Evolutionary conservation across 2,888 invertebrate species (phyloP), one percentile per base, ranked within the genome.

Genomic region (Noctua pronuba): DNA sequence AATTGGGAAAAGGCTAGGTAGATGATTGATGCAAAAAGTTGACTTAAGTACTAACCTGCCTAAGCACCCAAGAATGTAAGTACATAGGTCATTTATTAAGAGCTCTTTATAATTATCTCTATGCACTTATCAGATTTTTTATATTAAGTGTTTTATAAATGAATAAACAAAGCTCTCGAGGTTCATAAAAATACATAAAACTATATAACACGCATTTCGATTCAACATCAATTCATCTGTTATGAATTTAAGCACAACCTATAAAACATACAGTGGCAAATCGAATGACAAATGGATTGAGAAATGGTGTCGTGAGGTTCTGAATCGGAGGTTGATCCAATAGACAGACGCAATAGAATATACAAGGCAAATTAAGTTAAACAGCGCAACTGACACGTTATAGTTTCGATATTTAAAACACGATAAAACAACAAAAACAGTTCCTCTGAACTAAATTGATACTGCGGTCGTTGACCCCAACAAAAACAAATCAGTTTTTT

Each of bases 271-370:
- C 73, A 73, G 64, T 64, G 52, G 24, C 62, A 73, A 44, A 78
- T 64, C 44, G 62, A 73, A 81, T 52, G 35, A 64, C 21, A 73
- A 80, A 64, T 81, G 28, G 18, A 41, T 62, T 35, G 11, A 28
- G n/a, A 70, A 77, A 49, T 60, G 16, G 60, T 77, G 10, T 44
- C 35, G 18, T 60, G 49, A 73, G 38, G 60, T 80, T 18, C 16
- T 0, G 8, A 77, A 41, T 69, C 38, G 7, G 38, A 24, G 28
- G 18, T 62, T 49, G 18, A 49, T 38, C 24, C n/a, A n/a, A 24
- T 10, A 16, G 0, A 28, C 6, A 65, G 13, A 41, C 16, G 16
- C 16, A 41, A 41, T 41, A 64, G 7, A 65, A 41, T n/a, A 35
- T 18, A 31, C 6, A 18, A 28, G 58, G 8, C 8, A 18, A 8